Evolutionary conservation across 2,888 invertebrate genomes (phyloP).

Genomic region (Neoscelio sp.): DNA sequence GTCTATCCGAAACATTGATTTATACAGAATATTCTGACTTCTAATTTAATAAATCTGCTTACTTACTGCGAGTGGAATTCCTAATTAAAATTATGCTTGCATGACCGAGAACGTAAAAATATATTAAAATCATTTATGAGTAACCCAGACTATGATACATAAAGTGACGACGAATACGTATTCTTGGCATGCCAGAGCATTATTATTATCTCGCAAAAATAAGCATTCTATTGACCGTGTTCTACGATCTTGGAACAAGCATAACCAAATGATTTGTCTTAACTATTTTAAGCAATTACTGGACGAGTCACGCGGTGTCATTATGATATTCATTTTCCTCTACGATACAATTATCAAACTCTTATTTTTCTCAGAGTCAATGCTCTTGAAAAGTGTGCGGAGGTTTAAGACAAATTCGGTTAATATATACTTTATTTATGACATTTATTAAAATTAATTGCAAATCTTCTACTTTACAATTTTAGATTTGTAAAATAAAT

Average conservation of each 20-base stretch:
- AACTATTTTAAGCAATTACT: conserved; percentile 77
- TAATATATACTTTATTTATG: too few relatives aligned
- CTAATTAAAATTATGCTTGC: too few relatives aligned
- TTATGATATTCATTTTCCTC: conserved; percentile 15
- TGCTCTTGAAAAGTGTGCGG: not conserved
- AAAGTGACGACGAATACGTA: conserved; percentile 61
- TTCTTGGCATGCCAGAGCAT: conserved; percentile 66
- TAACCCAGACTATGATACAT: conserved; percentile 52
- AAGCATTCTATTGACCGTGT: conserved; percentile 65
- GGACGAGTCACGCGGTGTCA: conserved; percentile 71
- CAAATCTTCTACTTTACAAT: not conserved
- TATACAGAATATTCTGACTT: too few relatives aligned
- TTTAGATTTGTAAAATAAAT: too few relatives aligned
- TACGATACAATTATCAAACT: not conserved
- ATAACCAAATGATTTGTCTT: conserved; percentile 73
- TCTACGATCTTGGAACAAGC: conserved; percentile 63
- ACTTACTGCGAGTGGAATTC: too few relatives aligned
- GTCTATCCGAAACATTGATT: too few relatives aligned
- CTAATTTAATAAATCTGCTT: too few relatives aligned
- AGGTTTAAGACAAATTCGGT: too few relatives aligned
- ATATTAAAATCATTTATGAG: conserved; percentile 42
- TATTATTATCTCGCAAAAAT: conserved; percentile 65
- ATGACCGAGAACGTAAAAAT: conserved; percentile 32
- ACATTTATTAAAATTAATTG: too few relatives aligned
- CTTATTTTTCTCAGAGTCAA: not conserved